These are phyloP conservation scores for Cavia porcellus DNA, from an alignment of 2,113 vertebrate species.

Conservation along the genomic window DNA sequence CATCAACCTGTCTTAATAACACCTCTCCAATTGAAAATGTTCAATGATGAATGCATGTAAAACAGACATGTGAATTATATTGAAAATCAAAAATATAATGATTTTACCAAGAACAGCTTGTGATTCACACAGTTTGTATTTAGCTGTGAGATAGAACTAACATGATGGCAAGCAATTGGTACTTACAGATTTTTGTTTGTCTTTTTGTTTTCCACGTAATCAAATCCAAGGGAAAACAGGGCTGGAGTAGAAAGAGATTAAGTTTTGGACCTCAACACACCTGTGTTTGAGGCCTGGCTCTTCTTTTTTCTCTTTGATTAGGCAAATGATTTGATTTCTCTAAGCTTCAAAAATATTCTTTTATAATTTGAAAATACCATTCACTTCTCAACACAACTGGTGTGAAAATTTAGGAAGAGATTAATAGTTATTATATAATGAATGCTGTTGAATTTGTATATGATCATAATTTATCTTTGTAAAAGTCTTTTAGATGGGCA, in stretches of 20 bases:
- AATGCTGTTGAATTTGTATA: not conserved
- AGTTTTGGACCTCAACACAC: not conserved
- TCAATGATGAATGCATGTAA: not conserved
- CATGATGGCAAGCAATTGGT: not conserved
- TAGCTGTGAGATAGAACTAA: not conserved
- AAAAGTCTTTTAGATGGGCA: not conserved
- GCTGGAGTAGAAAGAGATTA: not conserved
- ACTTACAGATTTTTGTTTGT: not conserved
- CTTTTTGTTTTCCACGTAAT: not conserved
- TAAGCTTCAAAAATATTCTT: not conserved
- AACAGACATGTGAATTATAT: not conserved
- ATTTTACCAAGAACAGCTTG: not conserved
- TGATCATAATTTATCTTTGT: not conserved
- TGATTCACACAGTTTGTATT: slow-evolving; percentile 5
- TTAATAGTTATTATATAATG: not conserved
- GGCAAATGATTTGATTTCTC: not conserved
- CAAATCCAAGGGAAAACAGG: not conserved
- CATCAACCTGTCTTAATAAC: not conserved
- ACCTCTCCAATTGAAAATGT: not conserved
- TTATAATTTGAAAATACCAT: slow-evolving; percentile 4
- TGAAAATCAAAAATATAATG: not conserved
- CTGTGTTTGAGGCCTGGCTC: not conserved
- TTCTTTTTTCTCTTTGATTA: not conserved
- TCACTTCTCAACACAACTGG: not conserved
- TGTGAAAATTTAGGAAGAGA: not conserved